Conservation (phyloP, 2,888 invertebrate species). For the Listrodromus nycthemerus region DNA sequence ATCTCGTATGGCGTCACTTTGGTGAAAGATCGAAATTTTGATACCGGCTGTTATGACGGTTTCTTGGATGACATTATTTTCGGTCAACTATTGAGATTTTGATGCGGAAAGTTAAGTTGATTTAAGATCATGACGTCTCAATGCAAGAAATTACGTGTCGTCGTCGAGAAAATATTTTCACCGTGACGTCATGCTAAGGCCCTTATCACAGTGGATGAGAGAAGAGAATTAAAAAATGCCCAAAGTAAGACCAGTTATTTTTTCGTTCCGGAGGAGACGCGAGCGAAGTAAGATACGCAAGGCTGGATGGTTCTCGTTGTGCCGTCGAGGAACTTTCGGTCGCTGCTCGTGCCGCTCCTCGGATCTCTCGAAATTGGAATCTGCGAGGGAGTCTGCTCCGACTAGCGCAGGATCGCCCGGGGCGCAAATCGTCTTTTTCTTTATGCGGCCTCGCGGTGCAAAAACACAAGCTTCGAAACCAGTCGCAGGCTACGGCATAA, state of each 20-base stretch:
- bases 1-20: neutral
- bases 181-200: slow-evolving; percentile 56
- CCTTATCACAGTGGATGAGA: slow-evolving; percentile 57
- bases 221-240: slow-evolving; percentile 56
- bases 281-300: slow-evolving; percentile 49
- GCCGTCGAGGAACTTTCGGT: slow-evolving; percentile 56
- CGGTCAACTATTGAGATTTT: too few species aligned
- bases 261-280: slow-evolving; percentile 59
- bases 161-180: slow-evolving; percentile 59
- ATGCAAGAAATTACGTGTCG: slow-evolving; percentile 58
- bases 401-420: slow-evolving; percentile 63
- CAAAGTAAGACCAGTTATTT: slow-evolving; percentile 39
- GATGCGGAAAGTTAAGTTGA: neutral
- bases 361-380: slow-evolving; percentile 67
- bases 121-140: neutral
- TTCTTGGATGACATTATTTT: neutral
- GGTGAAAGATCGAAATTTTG: neutral
- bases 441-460: slow-evolving; percentile 39
- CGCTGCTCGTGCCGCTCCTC: slow-evolving; percentile 62
- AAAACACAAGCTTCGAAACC: slow-evolving; percentile 62
- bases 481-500: slow-evolving; percentile 49
- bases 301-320: slow-evolving; percentile 56
- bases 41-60: too few species aligned
- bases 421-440: slow-evolving; percentile 63
- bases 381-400: slow-evolving; percentile 65